Percentiles rank a stretch among this genome's conserved stretches.
Evolutionary conservation across 2,888 invertebrate species (phyloP).

Genomic region (Reticulitermes lucifugus): DNA sequence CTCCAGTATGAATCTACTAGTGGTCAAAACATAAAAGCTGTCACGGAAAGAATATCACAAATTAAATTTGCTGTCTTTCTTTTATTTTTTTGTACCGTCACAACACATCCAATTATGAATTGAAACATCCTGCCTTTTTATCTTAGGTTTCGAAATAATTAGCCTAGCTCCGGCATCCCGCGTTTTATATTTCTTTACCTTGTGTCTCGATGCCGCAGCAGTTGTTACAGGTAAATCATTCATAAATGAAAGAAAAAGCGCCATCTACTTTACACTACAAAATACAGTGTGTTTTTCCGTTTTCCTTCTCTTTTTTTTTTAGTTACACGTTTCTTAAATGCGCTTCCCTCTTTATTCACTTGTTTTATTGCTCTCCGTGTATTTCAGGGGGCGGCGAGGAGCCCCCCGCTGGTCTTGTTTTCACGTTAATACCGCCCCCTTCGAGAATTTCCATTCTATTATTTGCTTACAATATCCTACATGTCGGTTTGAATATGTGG

Average conservation of each 20-base stretch:
- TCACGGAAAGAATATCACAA: slow-evolving; percentile 34
- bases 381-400: neutral
- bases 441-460: neutral
- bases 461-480: neutral
- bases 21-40: slow-evolving; percentile 32
- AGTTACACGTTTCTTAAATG: neutral
- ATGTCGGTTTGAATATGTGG: neutral
- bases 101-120: slow-evolving; percentile 14
- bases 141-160: slow-evolving; percentile 1
- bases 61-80: slow-evolving; percentile 11
- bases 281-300: neutral
- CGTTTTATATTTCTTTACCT: slow-evolving; percentile 31
- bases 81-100: neutral
- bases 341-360: slow-evolving; percentile 7
- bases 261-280: neutral
- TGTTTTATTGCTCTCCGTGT: slow-evolving; percentile 23
- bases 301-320: neutral
- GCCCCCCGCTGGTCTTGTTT: slow-evolving; percentile 31
- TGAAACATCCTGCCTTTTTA: slow-evolving; percentile 18
- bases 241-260: neutral
- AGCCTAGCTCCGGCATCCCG: neutral
- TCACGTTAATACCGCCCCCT: slow-evolving; percentile 32
- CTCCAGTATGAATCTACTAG: neutral
- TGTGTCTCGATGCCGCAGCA: neutral
- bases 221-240: slow-evolving; percentile 29